Evolutionary conservation across 2,113 vertebrate genomes (phyloP).

Genomic region (Ceyx cyanopectus): DNA sequence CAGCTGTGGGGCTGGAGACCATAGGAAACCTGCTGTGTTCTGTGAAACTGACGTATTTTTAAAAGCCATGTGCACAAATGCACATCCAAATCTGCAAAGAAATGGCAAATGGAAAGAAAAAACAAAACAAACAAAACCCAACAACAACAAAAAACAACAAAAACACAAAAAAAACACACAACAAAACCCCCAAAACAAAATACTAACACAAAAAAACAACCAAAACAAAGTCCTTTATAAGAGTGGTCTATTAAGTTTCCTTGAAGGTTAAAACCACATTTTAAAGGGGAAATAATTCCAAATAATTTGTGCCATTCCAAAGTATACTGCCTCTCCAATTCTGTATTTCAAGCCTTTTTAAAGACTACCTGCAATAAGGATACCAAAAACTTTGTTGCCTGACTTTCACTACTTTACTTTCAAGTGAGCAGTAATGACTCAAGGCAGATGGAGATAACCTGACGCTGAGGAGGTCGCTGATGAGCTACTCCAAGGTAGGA

Average conservation of each 20-base stretch:
- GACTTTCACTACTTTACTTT: not conserved
- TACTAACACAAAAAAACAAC: not conserved
- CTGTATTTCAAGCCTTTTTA: not conserved
- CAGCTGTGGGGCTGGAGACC: not conserved
- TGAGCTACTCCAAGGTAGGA: constrained; percentile 92
- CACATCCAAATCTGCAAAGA: not conserved
- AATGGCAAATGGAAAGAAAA: not conserved
- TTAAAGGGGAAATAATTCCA: not conserved
- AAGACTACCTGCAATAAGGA: not conserved
- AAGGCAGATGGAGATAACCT: constrained; percentile 76
- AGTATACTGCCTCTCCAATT: not conserved
- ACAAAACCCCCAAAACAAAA: too few species aligned
- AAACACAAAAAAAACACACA: too few species aligned
- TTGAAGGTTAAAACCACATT: not conserved
- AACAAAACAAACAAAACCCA: not conserved
- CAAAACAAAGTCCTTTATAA: not conserved
- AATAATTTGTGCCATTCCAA: not conserved
- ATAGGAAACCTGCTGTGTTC: not conserved
- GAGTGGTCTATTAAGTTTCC: not conserved
- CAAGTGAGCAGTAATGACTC: not conserved
- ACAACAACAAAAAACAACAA: not conserved
- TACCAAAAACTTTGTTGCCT: not conserved
- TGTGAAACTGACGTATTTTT: not conserved
- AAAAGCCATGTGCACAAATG: not conserved
- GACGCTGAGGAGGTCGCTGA: constrained; percentile 95